Evolutionary conservation across 2,113 vertebrate genomes (phyloP).

Genomic region (Upupa epops): DNA sequence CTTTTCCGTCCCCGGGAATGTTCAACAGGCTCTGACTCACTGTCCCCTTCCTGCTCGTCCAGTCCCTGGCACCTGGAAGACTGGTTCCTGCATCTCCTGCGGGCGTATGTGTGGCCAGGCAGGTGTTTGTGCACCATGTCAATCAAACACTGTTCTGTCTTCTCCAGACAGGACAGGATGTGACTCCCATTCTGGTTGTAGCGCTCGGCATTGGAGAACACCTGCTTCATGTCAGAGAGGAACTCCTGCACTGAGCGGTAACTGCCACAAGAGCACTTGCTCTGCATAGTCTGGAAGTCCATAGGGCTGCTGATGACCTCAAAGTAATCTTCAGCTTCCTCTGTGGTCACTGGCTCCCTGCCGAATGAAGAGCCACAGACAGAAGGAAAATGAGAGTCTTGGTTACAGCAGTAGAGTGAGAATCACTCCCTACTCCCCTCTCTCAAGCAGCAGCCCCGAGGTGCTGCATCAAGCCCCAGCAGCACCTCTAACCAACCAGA

Average conservation of each 20-base stretch:
- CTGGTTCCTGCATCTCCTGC: conserved; percentile 84
- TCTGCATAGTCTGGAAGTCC: conserved; percentile 96
- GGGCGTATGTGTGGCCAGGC: conserved; percentile 86
- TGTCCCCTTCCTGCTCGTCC: conserved; percentile 75
- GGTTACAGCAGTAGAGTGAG: neutral
- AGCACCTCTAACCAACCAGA: neutral
- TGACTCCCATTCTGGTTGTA: conserved; percentile 91
- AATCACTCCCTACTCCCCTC: neutral
- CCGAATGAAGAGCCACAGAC: neutral
- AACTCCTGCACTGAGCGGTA: conserved; percentile 91
- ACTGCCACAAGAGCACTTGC: conserved; percentile 83
- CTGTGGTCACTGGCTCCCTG: conserved; percentile 92
- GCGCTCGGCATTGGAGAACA: conserved; percentile 92
- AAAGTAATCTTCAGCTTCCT: conserved; percentile 92
- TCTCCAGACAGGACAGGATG: conserved; percentile 86
- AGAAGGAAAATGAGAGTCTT: neutral
- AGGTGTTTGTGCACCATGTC: conserved; percentile 91
- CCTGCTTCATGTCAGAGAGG: conserved; percentile 89
- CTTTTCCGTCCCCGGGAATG: conserved; percentile 74
- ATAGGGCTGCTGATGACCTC: conserved; percentile 91
- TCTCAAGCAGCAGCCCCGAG: neutral
- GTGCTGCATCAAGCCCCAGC: neutral
- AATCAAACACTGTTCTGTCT: conserved; percentile 89
- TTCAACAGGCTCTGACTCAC: conserved; percentile 70
- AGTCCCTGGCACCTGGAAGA: conserved; percentile 68